These are phyloP conservation scores for Plecotus auritus DNA, from an alignment of 2,113 vertebrate genomes.

Conservation along the genomic window DNA sequence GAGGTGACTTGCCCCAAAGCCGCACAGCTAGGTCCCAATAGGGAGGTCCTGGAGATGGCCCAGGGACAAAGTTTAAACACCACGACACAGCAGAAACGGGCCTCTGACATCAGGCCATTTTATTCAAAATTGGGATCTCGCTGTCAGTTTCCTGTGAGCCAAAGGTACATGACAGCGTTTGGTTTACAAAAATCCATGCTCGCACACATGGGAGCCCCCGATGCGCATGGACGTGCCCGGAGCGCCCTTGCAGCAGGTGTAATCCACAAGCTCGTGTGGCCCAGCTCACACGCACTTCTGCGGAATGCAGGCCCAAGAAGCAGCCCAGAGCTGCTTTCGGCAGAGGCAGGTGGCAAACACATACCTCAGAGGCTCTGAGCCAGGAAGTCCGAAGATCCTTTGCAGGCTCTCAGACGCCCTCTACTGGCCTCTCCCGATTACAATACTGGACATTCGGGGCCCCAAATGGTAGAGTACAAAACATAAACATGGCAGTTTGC, in stretches of 20 bases:
- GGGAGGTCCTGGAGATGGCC: not conserved
- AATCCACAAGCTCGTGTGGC: accelerated
- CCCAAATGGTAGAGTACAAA: accelerated
- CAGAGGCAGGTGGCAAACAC: not conserved
- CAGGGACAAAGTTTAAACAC: accelerated
- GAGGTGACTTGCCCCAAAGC: not conserved
- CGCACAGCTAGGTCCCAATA: not conserved
- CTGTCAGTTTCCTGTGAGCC: not conserved
- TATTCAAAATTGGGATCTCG: not conserved
- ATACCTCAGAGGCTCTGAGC: not conserved
- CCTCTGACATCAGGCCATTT: not conserved
- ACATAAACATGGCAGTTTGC: accelerated
- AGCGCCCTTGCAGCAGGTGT: accelerated
- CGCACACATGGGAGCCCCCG: accelerated
- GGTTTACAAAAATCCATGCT: not conserved
- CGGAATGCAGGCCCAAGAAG: accelerated
- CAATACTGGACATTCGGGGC: no score
- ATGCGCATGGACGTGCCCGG: accelerated
- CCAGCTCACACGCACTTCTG: not conserved
- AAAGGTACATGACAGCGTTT: accelerated
- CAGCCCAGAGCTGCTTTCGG: not conserved
- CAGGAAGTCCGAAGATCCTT: accelerated
- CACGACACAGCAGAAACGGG: accelerated
- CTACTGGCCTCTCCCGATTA: not conserved
- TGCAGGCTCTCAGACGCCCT: not conserved